These are phyloP conservation scores for Gonatopus flavifemur DNA, from an alignment of 1,140 invertebrate genomes.

Conservation along the genomic window DNA sequence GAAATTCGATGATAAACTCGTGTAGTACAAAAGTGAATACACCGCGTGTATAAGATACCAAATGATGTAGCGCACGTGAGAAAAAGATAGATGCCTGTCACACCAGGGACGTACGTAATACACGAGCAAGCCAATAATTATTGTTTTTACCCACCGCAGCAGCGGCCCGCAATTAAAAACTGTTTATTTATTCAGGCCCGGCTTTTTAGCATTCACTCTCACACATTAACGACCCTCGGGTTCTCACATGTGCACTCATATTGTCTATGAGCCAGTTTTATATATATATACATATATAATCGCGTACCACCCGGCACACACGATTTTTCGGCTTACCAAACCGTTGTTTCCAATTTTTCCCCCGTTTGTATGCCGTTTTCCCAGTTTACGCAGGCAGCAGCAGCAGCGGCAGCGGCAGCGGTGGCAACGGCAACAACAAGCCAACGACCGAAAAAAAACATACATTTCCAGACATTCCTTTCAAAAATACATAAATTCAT, in stretches of 20 bases:
- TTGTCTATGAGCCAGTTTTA: neutral
- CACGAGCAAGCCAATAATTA: slow-evolving; percentile 55
- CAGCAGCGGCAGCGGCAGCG: too few relatives aligned
- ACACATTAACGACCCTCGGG: too few relatives aligned
- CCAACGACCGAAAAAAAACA: too few relatives aligned
- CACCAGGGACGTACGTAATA: slow-evolving; percentile 35
- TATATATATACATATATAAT: neutral
- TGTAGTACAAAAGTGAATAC: too few relatives aligned
- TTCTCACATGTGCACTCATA: too few relatives aligned
- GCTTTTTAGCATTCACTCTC: slow-evolving; percentile 51
- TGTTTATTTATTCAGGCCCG: slow-evolving; percentile 57
- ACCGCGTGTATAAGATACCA: neutral
- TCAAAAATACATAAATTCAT: too few relatives aligned
- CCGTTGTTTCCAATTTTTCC: slow-evolving; percentile 42
- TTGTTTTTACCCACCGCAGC: slow-evolving; percentile 56
- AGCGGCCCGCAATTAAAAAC: slow-evolving; percentile 57
- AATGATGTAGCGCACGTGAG: neutral
- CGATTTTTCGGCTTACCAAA: slow-evolving; percentile 44
- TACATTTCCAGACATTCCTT: too few relatives aligned
- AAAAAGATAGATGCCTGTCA: slow-evolving; percentile 35
- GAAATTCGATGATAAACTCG: too few relatives aligned
- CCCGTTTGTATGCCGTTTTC: slow-evolving; percentile 20
- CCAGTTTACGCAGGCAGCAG: slow-evolving; percentile 17
- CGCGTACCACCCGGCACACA: slow-evolving; percentile 19
- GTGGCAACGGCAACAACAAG: too few relatives aligned